Conservation (phyloP, 1,140 invertebrate genomes). For the Amphibalanus amphitrite region DNA sequence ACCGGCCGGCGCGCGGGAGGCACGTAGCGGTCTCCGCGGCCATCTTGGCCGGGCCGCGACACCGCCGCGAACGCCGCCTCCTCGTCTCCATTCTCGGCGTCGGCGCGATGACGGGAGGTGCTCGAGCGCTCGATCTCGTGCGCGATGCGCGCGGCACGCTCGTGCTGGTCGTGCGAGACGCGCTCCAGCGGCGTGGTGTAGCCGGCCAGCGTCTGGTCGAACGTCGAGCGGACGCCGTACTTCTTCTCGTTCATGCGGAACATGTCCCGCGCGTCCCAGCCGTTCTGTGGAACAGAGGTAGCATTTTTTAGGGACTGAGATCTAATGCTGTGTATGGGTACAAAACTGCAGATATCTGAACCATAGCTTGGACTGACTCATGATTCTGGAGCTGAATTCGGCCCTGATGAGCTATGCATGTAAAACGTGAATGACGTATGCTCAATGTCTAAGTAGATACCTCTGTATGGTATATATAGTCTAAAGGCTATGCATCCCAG, state of each 20-base stretch:
- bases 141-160: conserved; percentile 68
- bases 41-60: conserved; percentile 5
- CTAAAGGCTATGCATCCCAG: too few species aligned
- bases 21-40: conserved; percentile 62
- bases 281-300: conserved; percentile 36
- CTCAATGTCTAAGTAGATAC: too few species aligned
- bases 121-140: conserved; percentile 74
- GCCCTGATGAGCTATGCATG: too few species aligned
- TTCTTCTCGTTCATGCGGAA: conserved; percentile 77
- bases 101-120: conserved; percentile 53
- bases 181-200: conserved; percentile 59
- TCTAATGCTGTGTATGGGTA: too few species aligned
- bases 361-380: too few species aligned
- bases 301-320: too few species aligned
- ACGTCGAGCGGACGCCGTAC: conserved; percentile 73
- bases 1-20: conserved; percentile 52
- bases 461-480: too few species aligned
- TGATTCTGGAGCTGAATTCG: too few species aligned
- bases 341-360: too few species aligned
- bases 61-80: conserved; percentile 36
- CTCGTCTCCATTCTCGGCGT: conserved; percentile 79
- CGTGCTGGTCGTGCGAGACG: conserved; percentile 62
- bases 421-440: too few species aligned
- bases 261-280: conserved; percentile 90
- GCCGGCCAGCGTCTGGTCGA: conserved; percentile 60